Base-by-base conservation (phyloP, 2,888 invertebrate species). In the Abrostola triplasia region DNA sequence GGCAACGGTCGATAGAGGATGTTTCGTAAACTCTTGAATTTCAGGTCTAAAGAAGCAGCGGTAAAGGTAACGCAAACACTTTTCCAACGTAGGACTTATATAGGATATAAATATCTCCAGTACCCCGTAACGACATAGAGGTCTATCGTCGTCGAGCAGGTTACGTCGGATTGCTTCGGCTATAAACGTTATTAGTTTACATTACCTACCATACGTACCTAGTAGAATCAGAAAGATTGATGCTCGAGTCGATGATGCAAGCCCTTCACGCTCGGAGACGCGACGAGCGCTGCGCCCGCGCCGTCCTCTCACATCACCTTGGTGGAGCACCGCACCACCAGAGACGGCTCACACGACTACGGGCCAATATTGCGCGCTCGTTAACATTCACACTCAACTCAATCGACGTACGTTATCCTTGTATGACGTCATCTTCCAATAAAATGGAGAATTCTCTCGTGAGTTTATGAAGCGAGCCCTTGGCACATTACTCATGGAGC, bases 341-440 rank as follows among this genome's bases (percentile, higher is more conserved):
- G 24, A 37, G 38, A 48, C 35, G 12, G 40, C 7, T 12, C 50
- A 13, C 50, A 36, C 8, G 8, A 44, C n/a, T n/a, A n/a, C n/a
- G n/a, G n/a, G n/a, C 11, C 37, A 47, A 41, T 5, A 44, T 11
- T 41, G 38, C 36, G 6, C 10, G 8, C 24, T 7, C 24, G 51
- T 13, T 38, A 37, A n/a, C 35, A 24, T n/a, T 64, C 24, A 12
- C 4, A 58, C 24, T 42, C 36, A 38, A 42, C 36, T 40, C 44
- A 49, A 11, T 24, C 7, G 44, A 41, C 49, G 41, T 42, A 5
- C n/a, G 12, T 69, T 70, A 57, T 69, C 62, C 53, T 73, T 11
- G n/a, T 54, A 73, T 57, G 53, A 61, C 61, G 61, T 68, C 53
- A 73, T 36, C 35, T 12, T n/a, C n/a, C 13, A 50, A 7, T 53